A percentile compares a stretch with the other conserved stretches of the same genome.
These are phyloP conservation scores for Engystomops pustulosus DNA, from an alignment of 2,113 vertebrate species.

Conservation along the genomic window DNA sequence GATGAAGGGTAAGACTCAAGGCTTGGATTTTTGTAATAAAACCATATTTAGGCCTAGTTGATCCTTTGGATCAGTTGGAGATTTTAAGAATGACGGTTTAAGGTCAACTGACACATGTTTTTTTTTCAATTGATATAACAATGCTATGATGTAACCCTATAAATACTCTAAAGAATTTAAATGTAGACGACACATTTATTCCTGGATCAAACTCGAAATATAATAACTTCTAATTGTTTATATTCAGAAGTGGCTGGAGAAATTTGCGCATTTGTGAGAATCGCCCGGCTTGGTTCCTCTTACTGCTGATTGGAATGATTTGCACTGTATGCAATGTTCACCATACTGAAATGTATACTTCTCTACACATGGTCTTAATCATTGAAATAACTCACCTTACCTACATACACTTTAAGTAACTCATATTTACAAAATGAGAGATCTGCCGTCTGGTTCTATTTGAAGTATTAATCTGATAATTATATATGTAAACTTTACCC, in stretches of 20 bases:
- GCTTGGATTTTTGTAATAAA: constrained; percentile 4
- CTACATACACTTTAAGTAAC: neutral
- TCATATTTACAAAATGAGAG: neutral
- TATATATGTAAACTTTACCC: neutral
- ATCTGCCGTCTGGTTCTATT: neutral
- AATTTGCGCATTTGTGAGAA: neutral
- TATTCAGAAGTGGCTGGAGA: neutral
- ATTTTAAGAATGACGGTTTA: neutral
- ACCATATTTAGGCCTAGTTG: neutral
- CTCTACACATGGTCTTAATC: neutral
- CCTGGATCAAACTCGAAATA: neutral
- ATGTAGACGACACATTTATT: neutral
- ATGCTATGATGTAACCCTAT: neutral
- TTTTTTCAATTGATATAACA: constrained; percentile 11
- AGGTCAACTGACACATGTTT: neutral
- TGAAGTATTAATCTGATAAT: constrained; percentile 16
- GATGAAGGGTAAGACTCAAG: neutral
- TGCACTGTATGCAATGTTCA: neutral
- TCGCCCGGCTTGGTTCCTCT: neutral
- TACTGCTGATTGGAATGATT: neutral
- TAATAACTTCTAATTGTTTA: neutral
- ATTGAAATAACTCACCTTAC: neutral
- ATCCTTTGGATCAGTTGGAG: constrained; percentile 11
- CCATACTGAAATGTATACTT: neutral
- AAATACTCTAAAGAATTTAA: neutral